Evolutionary conservation across 2,113 vertebrate genomes (phyloP), one percentile per base, ranked within the genome.

Genomic region (Dicentrarchus labrax): DNA sequence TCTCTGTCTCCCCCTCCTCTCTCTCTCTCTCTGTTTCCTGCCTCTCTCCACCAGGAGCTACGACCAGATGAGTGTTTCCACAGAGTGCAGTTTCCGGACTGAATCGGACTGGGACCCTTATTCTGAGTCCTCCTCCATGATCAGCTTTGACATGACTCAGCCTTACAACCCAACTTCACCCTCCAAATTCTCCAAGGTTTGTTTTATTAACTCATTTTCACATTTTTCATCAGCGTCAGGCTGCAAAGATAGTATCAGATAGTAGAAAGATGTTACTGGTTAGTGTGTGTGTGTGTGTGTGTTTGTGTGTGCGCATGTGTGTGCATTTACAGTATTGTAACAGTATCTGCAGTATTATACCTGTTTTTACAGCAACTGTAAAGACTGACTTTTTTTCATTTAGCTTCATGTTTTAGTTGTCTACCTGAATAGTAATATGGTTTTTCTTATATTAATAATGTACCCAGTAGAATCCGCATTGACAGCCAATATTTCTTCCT

Each of bases 1-100:
- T 7, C 60, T 16, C 17, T 5, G 43, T 57, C 53, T 10, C 47
- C 21, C 1, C 51, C 19, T 53, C 45, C 50, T 21, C 70, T 5
- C 39, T 5, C 19, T 22, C 50, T 19, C 71, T 50, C 45, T 60
- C 50, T 62, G 68, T 76, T 93, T 92, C 90, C 92, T 92, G 74
- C 85, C 90, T 85, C 70, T 65, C 76, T 87, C 80, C 4, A 64
- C 62, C 91, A 95, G 94, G 91, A 93, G 90, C 83, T 89, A 43
- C 3, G 93, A 94, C 91, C 94, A 94, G 88, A 90, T 92, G 78
- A 95, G 94, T 10, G 66, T 95, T 79, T 85, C 87, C 73, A 94
- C 94, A 47, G 92, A 92, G 50, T 92, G 86, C 80, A 88, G 88
- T 72, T 90, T 90, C 90, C 91, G 22, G 67, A 88, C 88, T 0